Conservation (phyloP, 2,113 vertebrate genomes). For the Prolemur simus region DNA sequence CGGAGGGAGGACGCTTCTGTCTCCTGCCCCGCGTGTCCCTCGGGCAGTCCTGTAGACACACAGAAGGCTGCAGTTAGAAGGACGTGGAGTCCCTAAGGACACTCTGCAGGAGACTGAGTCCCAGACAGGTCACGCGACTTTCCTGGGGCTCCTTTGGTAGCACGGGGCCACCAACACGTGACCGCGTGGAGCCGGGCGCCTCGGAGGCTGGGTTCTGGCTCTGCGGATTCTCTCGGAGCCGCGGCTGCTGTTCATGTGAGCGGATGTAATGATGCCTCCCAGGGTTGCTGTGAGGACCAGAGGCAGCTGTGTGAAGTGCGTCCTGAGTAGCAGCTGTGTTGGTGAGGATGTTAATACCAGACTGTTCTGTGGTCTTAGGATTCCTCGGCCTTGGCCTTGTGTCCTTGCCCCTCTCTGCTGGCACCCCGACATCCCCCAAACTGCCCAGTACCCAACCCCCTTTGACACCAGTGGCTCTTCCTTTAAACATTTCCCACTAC, state of each 20-base stretch:
- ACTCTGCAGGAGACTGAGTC: neutral
- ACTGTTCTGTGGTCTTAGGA: neutral
- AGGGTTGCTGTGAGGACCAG: neutral
- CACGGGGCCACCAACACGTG: neutral
- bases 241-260: neutral
- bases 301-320: neutral
- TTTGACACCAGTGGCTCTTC: neutral
- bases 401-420: neutral
- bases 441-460: neutral
- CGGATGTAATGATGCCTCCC: neutral
- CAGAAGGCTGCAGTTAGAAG: neutral
- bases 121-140: neutral
- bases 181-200: neutral
- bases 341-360: neutral
- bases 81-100: neutral
- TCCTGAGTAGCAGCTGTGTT: neutral
- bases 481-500: neutral
- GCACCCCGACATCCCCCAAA: neutral
- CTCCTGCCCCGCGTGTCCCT: neutral
- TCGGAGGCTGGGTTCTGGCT: neutral
- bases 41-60: neutral
- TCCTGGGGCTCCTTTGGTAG: neutral
- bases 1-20: neutral
- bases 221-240: neutral
- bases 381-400: neutral